Evolutionary conservation across 2,888 invertebrate species (phyloP).

Genomic region (Mesochorus sp.): DNA sequence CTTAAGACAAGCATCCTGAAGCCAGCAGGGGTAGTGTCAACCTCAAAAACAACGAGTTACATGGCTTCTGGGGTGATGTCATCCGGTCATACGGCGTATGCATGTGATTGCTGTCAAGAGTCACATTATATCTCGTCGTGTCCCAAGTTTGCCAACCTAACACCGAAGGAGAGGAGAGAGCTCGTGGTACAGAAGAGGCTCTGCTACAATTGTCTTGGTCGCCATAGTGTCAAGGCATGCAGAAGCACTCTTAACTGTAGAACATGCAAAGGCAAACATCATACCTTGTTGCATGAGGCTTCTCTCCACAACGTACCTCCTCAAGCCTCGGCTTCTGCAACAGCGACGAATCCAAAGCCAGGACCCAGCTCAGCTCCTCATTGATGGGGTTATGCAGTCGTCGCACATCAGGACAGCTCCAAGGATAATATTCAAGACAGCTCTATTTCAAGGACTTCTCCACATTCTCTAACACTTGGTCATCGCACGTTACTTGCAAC

Average conservation of each 20-base stretch:
- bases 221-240: neutral
- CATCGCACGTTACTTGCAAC: conserved; percentile 38
- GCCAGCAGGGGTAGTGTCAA: too few species aligned
- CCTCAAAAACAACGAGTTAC: too few species aligned
- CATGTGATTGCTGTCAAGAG: neutral
- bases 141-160: neutral
- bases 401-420: neutral
- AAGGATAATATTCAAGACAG: too few species aligned
- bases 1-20: too few species aligned
- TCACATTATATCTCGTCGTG: neutral
- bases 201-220: conserved; percentile 17
- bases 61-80: too few species aligned
- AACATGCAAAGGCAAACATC: neutral
- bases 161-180: neutral
- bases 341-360: too few species aligned
- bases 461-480: neutral
- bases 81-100: neutral
- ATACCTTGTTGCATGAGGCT: conserved; percentile 4
- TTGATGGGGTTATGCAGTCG: neutral
- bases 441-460: neutral
- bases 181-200: neutral
- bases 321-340: too few species aligned
- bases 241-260: neutral
- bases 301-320: neutral
- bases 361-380: neutral